Conservation (phyloP, 2,888 invertebrate species). For the Teleogryllus oceanicus region DNA sequence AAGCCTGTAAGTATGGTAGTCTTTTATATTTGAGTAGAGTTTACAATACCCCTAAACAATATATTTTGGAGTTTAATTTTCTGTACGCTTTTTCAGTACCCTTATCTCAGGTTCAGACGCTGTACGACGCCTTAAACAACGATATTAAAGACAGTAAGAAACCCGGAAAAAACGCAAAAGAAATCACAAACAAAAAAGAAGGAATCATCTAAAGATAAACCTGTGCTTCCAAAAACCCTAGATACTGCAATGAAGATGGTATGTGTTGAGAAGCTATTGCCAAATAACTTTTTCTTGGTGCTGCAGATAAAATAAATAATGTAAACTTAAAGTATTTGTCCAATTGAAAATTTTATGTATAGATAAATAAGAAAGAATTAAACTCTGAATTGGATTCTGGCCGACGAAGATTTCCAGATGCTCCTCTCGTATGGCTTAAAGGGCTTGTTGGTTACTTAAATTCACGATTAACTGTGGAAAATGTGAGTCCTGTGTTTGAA, state of each 20-base stretch:
- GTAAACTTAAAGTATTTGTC: conserved; percentile 21
- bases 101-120: conserved; percentile 63
- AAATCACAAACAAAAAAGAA: conserved; percentile 49
- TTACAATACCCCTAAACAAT: too few species aligned
- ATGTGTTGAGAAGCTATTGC: conserved; percentile 39
- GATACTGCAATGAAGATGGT: conserved; percentile 62
- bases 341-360: conserved; percentile 21
- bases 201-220: conserved; percentile 57
- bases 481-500: conserved; percentile 53
- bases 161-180: conserved; percentile 43
- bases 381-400: conserved; percentile 51
- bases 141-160: conserved; percentile 59
- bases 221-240: conserved; percentile 61
- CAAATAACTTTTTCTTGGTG: background rate
- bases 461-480: conserved; percentile 55
- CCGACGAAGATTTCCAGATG: conserved; percentile 63
- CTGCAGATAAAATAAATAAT: conserved; percentile 20
- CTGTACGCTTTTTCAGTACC: conserved; percentile 55
- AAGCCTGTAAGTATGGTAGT: conserved; percentile 62
- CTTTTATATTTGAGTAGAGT: background rate
- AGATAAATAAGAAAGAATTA: conserved; percentile 37
- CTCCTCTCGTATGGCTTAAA: conserved; percentile 68
- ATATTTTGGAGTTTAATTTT: background rate
- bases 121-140: conserved; percentile 61
- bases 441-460: conserved; percentile 65